A percentile compares a stretch with the other conserved stretches of the same genome.
Evolutionary conservation across 2,797 vertebrate genomes (phyloP).

Genomic region (Lepilemur ruficaudatus): DNA sequence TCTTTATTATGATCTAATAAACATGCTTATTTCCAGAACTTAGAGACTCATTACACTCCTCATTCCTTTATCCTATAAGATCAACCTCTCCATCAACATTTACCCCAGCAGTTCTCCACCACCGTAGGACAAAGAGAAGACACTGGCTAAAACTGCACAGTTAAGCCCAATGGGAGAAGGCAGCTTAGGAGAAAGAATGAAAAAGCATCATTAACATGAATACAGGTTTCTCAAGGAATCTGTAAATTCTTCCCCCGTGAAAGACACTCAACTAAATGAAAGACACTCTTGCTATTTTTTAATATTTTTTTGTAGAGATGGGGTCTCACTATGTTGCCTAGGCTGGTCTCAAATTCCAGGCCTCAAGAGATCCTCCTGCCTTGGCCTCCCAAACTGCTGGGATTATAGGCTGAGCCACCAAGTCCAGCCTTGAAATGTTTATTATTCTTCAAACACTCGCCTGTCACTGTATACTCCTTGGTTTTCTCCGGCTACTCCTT

Average conservation of each 20-base stretch:
- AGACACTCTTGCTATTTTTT: neutral
- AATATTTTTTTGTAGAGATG: neutral
- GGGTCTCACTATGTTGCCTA: neutral
- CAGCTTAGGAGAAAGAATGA: neutral
- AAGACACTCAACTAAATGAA: neutral
- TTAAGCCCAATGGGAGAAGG: neutral
- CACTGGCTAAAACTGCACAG: neutral
- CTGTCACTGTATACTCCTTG: neutral
- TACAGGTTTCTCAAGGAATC: neutral
- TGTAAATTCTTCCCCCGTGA: neutral
- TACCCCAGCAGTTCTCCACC: neutral
- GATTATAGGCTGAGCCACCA: too few species aligned
- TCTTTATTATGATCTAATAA: slow-evolving; percentile 23
- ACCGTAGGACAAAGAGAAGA: neutral
- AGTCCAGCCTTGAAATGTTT: neutral
- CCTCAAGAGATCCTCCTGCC: too few species aligned
- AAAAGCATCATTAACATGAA: neutral
- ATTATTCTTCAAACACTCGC: neutral
- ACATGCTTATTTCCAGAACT: slow-evolving; percentile 22
- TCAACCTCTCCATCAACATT: neutral
- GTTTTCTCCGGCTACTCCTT: neutral
- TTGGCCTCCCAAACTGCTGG: too few species aligned
- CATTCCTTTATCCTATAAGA: slow-evolving; percentile 10
- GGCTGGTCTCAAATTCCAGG: neutral
- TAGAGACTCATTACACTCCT: neutral